These are phyloP conservation scores for Trachymyrmex cornetzi DNA, from an alignment of 1,140 invertebrate species.

Conservation along the genomic window DNA sequence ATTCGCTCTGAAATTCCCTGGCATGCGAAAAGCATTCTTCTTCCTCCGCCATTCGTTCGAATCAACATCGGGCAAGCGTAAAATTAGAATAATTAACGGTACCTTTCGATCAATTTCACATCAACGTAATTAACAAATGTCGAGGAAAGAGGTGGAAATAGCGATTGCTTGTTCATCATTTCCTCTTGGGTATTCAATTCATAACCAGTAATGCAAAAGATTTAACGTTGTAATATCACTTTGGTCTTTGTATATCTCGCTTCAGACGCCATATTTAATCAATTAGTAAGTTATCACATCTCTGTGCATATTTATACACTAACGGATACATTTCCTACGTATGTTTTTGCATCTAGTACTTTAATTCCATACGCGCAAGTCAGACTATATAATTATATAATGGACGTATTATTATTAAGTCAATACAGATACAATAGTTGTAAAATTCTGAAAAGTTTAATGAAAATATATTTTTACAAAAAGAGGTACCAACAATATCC, in stretches of 20 bases:
- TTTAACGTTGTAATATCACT: slow-evolving; percentile 19
- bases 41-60: background rate
- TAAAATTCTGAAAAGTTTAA: slow-evolving; percentile 10
- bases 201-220: background rate
- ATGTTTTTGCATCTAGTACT: background rate
- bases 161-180: slow-evolving; percentile 5
- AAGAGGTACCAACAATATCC: background rate
- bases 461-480: background rate
- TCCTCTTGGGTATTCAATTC: slow-evolving; percentile 8
- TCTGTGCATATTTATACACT: background rate
- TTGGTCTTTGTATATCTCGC: background rate
- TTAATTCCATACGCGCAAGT: background rate
- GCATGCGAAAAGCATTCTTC: slow-evolving; percentile 31
- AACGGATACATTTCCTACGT: background rate
- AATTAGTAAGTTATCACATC: slow-evolving; percentile 19
- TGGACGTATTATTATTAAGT: background rate
- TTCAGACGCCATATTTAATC: slow-evolving; percentile 34
- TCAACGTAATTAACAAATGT: slow-evolving; percentile 45
- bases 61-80: slow-evolving; percentile 14
- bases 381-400: too few relatives aligned
- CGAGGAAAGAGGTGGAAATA: background rate
- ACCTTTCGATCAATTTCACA: slow-evolving; percentile 15
- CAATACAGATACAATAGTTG: background rate
- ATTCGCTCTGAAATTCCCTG: slow-evolving; percentile 30
- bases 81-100: slow-evolving; percentile 50